Evolutionary conservation across 2,113 vertebrate species (phyloP).

Genomic region (Paracanthobrama guichenoti): DNA sequence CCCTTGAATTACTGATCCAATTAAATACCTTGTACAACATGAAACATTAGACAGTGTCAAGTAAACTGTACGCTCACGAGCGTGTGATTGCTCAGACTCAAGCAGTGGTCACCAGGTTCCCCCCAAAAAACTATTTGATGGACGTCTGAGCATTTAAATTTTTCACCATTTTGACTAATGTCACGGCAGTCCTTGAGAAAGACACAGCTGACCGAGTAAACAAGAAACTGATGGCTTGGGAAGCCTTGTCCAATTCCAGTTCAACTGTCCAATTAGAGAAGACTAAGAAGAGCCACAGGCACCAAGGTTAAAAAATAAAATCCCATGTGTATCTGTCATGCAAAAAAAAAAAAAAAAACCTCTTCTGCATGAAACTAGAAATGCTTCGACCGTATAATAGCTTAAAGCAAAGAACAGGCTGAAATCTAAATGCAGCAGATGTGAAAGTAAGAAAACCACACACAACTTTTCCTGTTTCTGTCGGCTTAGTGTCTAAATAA

Average conservation of each 20-base stretch:
- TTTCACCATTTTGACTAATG: not conserved
- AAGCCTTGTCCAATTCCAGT: slow-evolving; percentile 9
- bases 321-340: not conserved
- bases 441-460: not conserved
- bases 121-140: not conserved
- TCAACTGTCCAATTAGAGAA: slow-evolving; percentile 5
- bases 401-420: not conserved
- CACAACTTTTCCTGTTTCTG: not conserved
- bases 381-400: not conserved
- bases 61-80: not conserved
- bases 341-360: not conserved
- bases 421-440: not conserved
- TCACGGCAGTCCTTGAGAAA: not conserved
- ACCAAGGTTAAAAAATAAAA: not conserved
- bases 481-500: slow-evolving; percentile 21
- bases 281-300: not conserved
- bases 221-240: not conserved
- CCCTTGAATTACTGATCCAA: slow-evolving; percentile 27
- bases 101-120: not conserved
- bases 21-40: slow-evolving; percentile 22
- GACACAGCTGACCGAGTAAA: not conserved
- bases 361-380: not conserved
- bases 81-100: not conserved
- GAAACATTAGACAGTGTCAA: slow-evolving; percentile 2
- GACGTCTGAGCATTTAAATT: not conserved